Evolutionary conservation across 2,888 invertebrate genomes (phyloP), one percentile per base, ranked within the genome.

Genomic region (Pollenia labialis): DNA sequence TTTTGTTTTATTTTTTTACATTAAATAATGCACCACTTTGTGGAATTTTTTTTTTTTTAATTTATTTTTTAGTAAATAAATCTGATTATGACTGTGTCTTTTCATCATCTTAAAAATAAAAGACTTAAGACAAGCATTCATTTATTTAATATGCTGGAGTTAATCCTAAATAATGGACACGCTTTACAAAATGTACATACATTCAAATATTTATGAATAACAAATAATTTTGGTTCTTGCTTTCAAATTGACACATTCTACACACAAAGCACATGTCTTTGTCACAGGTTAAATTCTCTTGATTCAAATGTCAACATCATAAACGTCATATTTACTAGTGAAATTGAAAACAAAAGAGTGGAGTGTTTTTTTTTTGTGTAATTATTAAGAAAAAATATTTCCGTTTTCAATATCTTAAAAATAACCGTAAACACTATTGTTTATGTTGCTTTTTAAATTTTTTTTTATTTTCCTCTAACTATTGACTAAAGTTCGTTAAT

Each of bases 361-460:
- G 8, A 12, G 32, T 50, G 1, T 58, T n/a, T 16, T 7, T 66
- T 76, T 76, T 52, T 1, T 23, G 23, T 23, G 23, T 23, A 23
- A 23, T 23, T 23, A 1, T 46, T 23, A 23, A 11, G 32, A 12
- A 58, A 69, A 50, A 40, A 77, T 68, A 32, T 32, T 32, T 32
- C 4, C 32, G 32, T 6, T 32, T 6, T 32, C 32, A 32, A 32
- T 32, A 32, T 32, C 42, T 68, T n/a, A 46, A 40, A 75, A 62
- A 81, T 66, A 81, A 81, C 81, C 81, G 81, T 81, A 64, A 62
- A 69, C 62, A 48, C 56, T 52, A 81, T 81, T 66, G 40, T 64
- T 50, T 50, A 52, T 69, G 4, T 69, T 69, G 23, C 23, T 23
- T 40, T 50, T n/a, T 66, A 2, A 18, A 16, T 58, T 66, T 9